These are phyloP conservation scores for Polyergus mexicanus DNA, from an alignment of 1,140 invertebrate species.

Conservation along the genomic window DNA sequence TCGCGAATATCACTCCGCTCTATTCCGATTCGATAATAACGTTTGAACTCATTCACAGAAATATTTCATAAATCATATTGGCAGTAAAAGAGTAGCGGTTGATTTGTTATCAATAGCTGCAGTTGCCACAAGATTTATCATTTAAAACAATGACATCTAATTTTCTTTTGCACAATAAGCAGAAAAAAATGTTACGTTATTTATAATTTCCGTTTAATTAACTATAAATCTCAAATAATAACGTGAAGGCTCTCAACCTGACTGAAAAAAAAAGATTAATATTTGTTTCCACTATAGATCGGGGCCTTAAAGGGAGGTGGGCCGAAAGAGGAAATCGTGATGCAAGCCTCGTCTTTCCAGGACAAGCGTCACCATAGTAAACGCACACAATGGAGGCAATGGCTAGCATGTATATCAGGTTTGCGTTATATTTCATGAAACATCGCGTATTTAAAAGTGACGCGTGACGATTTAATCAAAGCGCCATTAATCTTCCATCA, in stretches of 20 bases:
- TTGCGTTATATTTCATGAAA: conserved; percentile 40
- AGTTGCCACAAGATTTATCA: not conserved
- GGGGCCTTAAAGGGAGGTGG: conserved; percentile 68
- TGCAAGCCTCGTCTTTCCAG: conserved; percentile 49
- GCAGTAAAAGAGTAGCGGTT: not conserved
- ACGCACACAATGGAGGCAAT: conserved; percentile 83
- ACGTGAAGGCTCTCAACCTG: not conserved
- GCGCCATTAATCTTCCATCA: conserved; percentile 16
- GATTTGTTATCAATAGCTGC: not conserved
- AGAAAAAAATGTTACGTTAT: not conserved
- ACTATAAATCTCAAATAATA: not conserved
- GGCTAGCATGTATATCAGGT: conserved; percentile 83
- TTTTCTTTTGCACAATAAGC: not conserved
- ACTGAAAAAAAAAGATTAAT: not conserved
- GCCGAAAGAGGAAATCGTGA: conserved; percentile 47
- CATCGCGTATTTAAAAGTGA: not conserved
- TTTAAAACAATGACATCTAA: not conserved
- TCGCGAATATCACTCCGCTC: no score
- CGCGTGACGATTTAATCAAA: not conserved
- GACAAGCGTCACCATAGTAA: conserved; percentile 58
- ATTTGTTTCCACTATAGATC: conserved; percentile 73
- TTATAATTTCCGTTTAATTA: not conserved
- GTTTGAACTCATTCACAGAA: not conserved
- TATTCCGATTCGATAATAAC: not conserved
- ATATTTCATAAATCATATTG: not conserved